These are phyloP conservation scores for Monoplex corrugatus DNA, from an alignment of 2,888 invertebrate genomes.

Conservation along the genomic window DNA sequence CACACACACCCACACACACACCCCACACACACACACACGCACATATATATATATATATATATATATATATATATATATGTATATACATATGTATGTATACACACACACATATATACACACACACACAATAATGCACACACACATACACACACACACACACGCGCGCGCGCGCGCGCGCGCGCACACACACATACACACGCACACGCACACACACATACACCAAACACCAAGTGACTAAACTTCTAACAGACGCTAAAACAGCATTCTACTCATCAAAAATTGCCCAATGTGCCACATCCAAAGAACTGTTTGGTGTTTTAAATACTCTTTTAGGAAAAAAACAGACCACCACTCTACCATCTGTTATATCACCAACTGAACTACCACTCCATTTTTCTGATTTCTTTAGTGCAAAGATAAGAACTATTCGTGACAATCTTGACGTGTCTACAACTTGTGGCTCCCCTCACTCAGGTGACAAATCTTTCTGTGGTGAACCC, in stretches of 20 bases:
- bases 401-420: no score
- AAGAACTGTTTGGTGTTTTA: no score
- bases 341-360: no score
- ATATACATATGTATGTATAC: background rate
- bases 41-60: background rate
- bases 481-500: no score
- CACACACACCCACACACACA: no score
- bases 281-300: background rate
- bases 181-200: background rate
- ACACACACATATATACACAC: constrained; percentile 22
- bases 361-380: no score
- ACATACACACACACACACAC: constrained; percentile 13
- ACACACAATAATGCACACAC: no score
- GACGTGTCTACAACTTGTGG: no score
- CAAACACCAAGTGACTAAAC: background rate
- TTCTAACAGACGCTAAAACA: background rate
- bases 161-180: background rate
- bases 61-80: background rate
- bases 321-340: no score
- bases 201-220: background rate
- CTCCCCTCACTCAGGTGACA: no score
- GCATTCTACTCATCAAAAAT: background rate
- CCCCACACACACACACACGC: background rate
- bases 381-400: no score
- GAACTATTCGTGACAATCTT: no score